A percentile compares a stretch with the other conserved stretches of the same genome.
These are phyloP conservation scores for Sylvia atricapilla DNA, from an alignment of 2,113 vertebrate species.

Conservation along the genomic window DNA sequence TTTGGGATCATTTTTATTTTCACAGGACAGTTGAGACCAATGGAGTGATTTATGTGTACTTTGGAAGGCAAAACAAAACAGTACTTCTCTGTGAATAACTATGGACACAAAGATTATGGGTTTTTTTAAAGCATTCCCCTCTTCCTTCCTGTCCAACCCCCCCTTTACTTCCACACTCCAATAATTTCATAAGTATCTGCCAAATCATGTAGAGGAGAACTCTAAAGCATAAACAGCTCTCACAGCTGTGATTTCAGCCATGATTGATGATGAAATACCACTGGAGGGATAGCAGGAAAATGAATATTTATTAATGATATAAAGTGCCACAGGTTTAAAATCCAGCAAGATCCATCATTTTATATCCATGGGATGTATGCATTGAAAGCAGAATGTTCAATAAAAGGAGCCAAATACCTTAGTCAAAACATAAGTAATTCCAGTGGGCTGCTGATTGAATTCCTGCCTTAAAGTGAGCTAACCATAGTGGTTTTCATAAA, in stretches of 20 bases:
- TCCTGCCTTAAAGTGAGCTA: conserved; percentile 44
- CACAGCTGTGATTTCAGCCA: conserved; percentile 77
- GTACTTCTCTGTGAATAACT: conserved; percentile 53
- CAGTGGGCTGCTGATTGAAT: conserved; percentile 47
- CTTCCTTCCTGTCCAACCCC: background rate
- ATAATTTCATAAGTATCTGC: conserved; percentile 73
- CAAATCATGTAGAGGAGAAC: conserved; percentile 69
- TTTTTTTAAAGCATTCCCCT: background rate
- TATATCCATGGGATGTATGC: conserved; percentile 71
- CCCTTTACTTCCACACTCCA: conserved; percentile 50
- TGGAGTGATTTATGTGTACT: conserved; percentile 76
- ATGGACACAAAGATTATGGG: background rate
- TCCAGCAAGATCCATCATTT: conserved; percentile 79
- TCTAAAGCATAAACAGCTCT: conserved; percentile 73
- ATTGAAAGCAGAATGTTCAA: conserved; percentile 64
- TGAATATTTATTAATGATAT: conserved; percentile 84
- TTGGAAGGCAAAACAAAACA: conserved; percentile 70
- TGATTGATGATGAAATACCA: conserved; percentile 82
- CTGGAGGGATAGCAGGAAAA: conserved; percentile 76
- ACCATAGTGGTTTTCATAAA: conserved; percentile 49
- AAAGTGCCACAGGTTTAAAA: conserved; percentile 73
- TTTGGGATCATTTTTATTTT: conserved; percentile 82
- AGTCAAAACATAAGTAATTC: conserved; percentile 67
- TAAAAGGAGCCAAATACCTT: conserved; percentile 60
- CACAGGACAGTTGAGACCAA: conserved; percentile 77